Percentiles rank a stretch among this genome's conserved stretches.
Evolutionary conservation across 2,888 invertebrate genomes (phyloP).

Genomic region (Platycheirus rosarum): DNA sequence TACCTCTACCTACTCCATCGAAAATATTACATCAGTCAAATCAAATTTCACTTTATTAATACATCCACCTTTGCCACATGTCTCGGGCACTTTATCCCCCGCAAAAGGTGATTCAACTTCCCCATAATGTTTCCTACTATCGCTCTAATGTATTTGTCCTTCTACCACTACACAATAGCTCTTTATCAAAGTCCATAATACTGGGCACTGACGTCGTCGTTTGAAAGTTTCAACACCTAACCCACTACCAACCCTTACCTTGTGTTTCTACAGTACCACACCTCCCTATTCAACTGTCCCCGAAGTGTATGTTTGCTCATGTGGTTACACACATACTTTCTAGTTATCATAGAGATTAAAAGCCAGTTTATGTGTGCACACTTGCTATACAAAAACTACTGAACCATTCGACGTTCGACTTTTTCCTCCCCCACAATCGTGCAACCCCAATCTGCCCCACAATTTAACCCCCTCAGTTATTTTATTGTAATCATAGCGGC

Average conservation of each 20-base stretch:
- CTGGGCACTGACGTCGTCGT: constrained; percentile 6
- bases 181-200: constrained; percentile 23
- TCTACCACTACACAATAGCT: constrained; percentile 7
- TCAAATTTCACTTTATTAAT: no score
- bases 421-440: background rate
- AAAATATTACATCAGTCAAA: no score
- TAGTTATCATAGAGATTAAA: constrained; percentile 66
- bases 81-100: background rate
- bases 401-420: constrained; percentile 33
- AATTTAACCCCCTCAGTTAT: background rate
- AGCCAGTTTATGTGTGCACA: constrained; percentile 57
- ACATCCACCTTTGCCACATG: no score
- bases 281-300: background rate
- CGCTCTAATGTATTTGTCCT: constrained; percentile 4
- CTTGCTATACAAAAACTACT: constrained; percentile 26
- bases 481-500: constrained; percentile 6
- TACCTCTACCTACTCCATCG: no score
- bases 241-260: constrained; percentile 19
- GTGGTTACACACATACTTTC: constrained; percentile 53
- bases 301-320: constrained; percentile 43
- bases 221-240: constrained; percentile 27
- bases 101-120: background rate
- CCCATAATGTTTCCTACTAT: background rate
- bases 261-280: background rate
- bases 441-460: background rate